Base-by-base conservation (phyloP, 2,888 invertebrate species). In the Tricholauxania praeusta region DNA sequence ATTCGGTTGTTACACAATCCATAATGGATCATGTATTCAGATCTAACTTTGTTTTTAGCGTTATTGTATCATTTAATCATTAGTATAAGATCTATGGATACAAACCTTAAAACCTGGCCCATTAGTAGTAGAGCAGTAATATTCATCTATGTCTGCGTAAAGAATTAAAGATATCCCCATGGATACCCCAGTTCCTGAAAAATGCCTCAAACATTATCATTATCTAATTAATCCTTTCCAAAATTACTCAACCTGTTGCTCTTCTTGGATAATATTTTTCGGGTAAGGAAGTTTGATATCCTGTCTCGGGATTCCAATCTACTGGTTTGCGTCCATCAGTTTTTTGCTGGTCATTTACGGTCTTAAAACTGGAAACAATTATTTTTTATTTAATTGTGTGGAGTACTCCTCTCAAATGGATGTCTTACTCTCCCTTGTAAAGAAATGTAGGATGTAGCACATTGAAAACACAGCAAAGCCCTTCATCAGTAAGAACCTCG, bases 391-490 rank as follows among this genome's bases (percentile, higher is more conserved):
- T 8, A 39, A 39, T 14, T n/a, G 15, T 17, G 12, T 6, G 12
- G 1, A 39, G n/a, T 22, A 59, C 19, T 47, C 12, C 10, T 12
- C 49, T 48, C 48, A 48, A 15, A 12, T 19, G 6, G 15, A 7
- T 65, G 15, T 4, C 51, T 77, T 75, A 84, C 85, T 53, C 32
- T n/a, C 72, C 57, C 32, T 79, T 78, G 12, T 78, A 80, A 39
- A 84, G 63, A 66, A 80, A 79, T 12, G 79, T 73, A 0, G 91
- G 88, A 68, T 93, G 92, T 0, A 95, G 90, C 66, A 91, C 90
- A 82, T 96, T 96, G 82, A 95, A 95, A 3, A 93, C 92, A 84
- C 95, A 96, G 82, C 96, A 96, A 2, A 95, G 89, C 0, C 96
- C 96, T 84, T 95, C 95, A 80, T 96, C 95, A 0, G 95, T 95